These are phyloP conservation scores for Perca flavescens DNA, from an alignment of 2,113 vertebrate genomes.

Conservation along the genomic window DNA sequence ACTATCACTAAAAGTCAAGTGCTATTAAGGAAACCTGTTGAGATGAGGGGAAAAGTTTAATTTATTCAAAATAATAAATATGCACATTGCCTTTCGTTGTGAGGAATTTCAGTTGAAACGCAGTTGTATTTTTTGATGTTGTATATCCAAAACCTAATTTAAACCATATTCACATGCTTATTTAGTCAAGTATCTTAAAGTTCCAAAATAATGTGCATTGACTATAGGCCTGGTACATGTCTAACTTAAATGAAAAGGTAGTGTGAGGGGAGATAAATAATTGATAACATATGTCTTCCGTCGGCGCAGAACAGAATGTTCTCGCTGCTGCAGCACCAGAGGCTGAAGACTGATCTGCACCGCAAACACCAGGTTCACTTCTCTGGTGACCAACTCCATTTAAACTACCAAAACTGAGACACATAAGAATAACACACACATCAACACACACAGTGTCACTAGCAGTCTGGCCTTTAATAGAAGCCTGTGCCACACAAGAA, in stretches of 20 bases:
- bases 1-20: slow-evolving; percentile 4
- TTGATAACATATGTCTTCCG: slow-evolving; percentile 73
- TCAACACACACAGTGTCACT: background rate
- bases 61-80: slow-evolving; percentile 3
- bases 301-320: slow-evolving; percentile 79
- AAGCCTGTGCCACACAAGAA: background rate
- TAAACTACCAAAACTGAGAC: background rate
- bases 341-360: slow-evolving; percentile 47
- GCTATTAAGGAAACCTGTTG: background rate
- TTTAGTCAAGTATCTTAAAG: background rate
- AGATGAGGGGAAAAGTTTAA: background rate
- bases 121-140: background rate
- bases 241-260: slow-evolving; percentile 34
- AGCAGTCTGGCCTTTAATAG: slow-evolving; percentile 13
- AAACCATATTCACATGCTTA: background rate
- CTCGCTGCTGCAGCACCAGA: slow-evolving; percentile 58
- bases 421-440: background rate
- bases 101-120: background rate
- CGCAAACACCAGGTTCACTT: slow-evolving; percentile 47
- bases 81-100: background rate
- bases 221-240: background rate
- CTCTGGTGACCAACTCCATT: slow-evolving; percentile 40
- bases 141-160: background rate
- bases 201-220: background rate
- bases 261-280: slow-evolving; percentile 68